Base-by-base conservation (phyloP, 2,113 vertebrate species). In the Takifugu bimaculatus region DNA sequence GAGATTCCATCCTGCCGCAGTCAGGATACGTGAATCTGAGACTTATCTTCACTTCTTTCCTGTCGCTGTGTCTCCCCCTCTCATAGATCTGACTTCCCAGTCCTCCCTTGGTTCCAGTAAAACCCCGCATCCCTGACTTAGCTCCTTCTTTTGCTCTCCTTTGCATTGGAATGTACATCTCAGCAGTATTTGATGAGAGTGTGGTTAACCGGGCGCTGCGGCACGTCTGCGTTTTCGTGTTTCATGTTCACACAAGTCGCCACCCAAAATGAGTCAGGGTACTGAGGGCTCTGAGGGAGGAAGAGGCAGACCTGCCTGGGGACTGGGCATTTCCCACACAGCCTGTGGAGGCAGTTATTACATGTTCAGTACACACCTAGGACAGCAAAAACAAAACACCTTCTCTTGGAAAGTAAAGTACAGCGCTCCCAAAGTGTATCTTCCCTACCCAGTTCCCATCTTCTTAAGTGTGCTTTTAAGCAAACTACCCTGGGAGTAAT, bases 141-240 rank as follows among this genome's bases (percentile, higher is more conserved):
- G 35, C 48, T 60, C 48, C 58, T 61, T 28, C 14, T 55, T 39
- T 55, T 51, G 28, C 45, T 49, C 64, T 77, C 62, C 35, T 68
- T 62, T 54, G 51, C 5, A 26, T 28, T 63, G 86, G 84, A 88
- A 88, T 86, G 80, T 85, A 60, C 54, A 47, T 78, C 64, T 80
- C 82, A 82, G 86, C 84, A 85, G 71, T 78, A 68, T 70, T 25
- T 51, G 63, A 56, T 68, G n/a, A 70, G 66, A 69, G 57, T 69
- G 82, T 65, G 75, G 80, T 82, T 75, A 79, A 75, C 66, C 50
- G 67, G 73, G 78, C 20, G 52, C 29, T 60, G 62, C 65, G 65
- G 67, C 10, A 25, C 44, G 65, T 58, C 60, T 63, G 63, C 65
- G 62, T 81, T 84, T 79, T 72, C 27, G 56, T 70, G 72, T 77